Percentiles rank a stretch among this genome's conserved stretches.
Conservation (phyloP, 2,113 vertebrate species). For the Odocoileus virginianus region DNA sequence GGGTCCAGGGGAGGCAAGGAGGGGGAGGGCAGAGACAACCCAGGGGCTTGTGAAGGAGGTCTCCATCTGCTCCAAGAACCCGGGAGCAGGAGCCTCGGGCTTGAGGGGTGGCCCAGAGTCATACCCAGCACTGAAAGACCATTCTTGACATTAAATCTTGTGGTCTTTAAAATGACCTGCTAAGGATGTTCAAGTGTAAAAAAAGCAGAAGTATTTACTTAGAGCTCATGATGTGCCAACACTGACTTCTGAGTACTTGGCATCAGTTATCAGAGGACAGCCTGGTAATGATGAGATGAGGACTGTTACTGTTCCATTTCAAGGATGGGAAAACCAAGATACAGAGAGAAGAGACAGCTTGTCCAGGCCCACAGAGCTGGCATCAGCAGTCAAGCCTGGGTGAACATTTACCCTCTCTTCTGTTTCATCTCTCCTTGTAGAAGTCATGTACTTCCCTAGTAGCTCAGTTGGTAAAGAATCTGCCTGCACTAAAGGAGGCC, state of each 20-base stretch:
- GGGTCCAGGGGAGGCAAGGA: neutral
- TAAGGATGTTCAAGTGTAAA: neutral
- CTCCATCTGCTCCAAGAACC: neutral
- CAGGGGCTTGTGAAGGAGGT: neutral
- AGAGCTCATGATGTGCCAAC: neutral
- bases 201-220: neutral
- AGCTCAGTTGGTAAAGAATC: neutral
- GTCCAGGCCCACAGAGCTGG: neutral
- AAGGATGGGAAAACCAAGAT: neutral
- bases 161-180: neutral
- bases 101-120: neutral
- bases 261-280: neutral
- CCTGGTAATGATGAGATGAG: neutral
- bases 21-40: neutral
- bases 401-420: neutral
- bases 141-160: neutral
- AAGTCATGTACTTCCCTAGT: neutral
- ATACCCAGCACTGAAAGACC: neutral
- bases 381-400: accelerated
- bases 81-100: neutral
- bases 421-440: neutral
- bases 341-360: neutral
- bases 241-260: neutral
- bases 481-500: neutral
- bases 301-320: neutral